Percentiles rank a stretch among this genome's conserved stretches.
Conservation (phyloP, 2,888 invertebrate genomes). For the Heliconius hortense region DNA sequence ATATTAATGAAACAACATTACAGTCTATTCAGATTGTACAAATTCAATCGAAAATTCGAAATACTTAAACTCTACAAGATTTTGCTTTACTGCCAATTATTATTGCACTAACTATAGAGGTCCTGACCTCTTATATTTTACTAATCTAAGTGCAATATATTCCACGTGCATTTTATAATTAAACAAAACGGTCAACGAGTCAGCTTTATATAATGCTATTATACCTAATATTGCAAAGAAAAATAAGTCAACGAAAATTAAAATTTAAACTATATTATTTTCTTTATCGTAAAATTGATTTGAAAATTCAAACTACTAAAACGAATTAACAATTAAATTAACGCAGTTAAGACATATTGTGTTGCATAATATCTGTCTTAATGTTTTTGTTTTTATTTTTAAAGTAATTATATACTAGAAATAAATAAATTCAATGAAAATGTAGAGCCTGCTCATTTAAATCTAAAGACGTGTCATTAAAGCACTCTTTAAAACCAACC, state of each 20-base stretch:
- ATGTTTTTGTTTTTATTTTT: not conserved
- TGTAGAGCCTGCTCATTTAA: not conserved
- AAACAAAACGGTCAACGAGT: slow-evolving; percentile 21
- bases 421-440: not conserved
- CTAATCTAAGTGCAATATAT: slow-evolving; percentile 16
- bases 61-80: slow-evolving; percentile 57
- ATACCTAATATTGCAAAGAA: no score
- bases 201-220: not conserved
- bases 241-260: no score
- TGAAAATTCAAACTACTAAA: not conserved
- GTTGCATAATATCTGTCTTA: not conserved
- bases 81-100: slow-evolving; percentile 52
- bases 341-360: not conserved
- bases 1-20: slow-evolving; percentile 64
- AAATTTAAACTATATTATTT: not conserved
- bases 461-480: not conserved
- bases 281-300: not conserved
- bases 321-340: not conserved
- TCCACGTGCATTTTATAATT: slow-evolving; percentile 29
- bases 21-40: slow-evolving; percentile 80
- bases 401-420: not conserved
- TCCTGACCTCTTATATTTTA: slow-evolving; percentile 17
- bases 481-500: not conserved
- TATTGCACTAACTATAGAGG: slow-evolving; percentile 72
- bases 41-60: slow-evolving; percentile 73